phyloP scores from a whole-genome alignment of 2,888 invertebrate species.

The Troides aeacus region DNA sequence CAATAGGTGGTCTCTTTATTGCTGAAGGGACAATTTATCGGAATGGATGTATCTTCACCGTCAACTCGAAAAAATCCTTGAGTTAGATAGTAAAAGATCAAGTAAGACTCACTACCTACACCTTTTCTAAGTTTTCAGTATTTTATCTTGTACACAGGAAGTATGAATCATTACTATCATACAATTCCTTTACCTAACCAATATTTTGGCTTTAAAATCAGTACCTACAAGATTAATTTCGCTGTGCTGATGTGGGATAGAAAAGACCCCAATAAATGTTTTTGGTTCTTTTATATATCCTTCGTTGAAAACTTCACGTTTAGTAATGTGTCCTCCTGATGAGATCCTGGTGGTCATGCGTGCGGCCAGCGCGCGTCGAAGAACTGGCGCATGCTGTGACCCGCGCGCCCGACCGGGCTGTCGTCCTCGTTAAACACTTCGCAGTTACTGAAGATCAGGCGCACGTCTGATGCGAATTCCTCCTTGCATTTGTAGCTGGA shows the following conservation, averaged over 20 bases:
- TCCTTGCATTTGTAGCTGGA: slow-evolving; percentile 94
- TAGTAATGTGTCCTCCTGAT: slow-evolving; percentile 17
- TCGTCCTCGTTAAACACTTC: slow-evolving; percentile 99
- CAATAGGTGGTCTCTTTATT: neutral
- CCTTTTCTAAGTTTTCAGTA: neutral
- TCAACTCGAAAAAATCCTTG: neutral
- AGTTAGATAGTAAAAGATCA: neutral
- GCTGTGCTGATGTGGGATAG: neutral
- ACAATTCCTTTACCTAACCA: neutral
- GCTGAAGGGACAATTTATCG: neutral
- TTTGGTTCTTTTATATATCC: no score
- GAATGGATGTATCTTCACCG: neutral
- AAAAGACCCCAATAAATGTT: neutral
- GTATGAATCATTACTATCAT: neutral
- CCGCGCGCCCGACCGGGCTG: slow-evolving; percentile 97
- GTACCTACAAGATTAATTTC: neutral
- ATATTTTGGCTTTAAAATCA: neutral
- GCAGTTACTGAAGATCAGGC: slow-evolving; percentile 98
- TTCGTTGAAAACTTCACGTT: no score
- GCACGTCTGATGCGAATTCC: slow-evolving; percentile 95
- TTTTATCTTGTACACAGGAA: neutral
- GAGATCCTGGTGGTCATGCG: slow-evolving; percentile 35
- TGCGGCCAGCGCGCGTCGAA: slow-evolving; percentile 95
- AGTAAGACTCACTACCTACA: neutral
- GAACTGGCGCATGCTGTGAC: slow-evolving; percentile 94